Evolutionary conservation across 2,797 vertebrate genomes (phyloP), one percentile per base, ranked within the genome.

Genomic region (Vultur gryphus): DNA sequence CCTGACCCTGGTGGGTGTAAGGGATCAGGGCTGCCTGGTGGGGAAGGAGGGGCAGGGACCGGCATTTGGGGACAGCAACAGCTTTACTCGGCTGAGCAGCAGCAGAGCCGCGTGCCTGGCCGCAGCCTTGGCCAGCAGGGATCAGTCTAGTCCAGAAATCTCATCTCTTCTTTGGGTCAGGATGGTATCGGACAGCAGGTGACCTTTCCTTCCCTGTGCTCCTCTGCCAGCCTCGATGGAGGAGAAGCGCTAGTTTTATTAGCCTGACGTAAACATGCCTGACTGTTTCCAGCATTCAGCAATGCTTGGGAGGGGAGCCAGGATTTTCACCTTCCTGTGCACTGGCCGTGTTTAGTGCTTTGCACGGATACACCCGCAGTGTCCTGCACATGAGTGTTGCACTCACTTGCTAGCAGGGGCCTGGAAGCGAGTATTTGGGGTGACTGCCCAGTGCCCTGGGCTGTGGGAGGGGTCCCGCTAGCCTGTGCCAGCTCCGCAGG

Each of bases 51-150:
- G 28, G 4, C 21, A 37, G 18, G 48, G 39, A 29, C 5, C 19
- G 70, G 9, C 16, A 41, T 62, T 2, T 39, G 41, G 25, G 28
- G 26, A 46, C 23, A 52, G 1, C 43, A 55, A 8, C 21, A n/a
- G 23, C 13, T 64, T 67, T 25, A 13, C 37, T 75, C n/a, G 79
- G 58, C 29, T 20, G 21, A 75, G 46, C 25, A 46, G 39, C 57
- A 65, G 37, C 72, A 66, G 41, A 78, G 24, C 20, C 0, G 0
- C 0, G 0, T 7, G 13, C 35, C 19, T 2, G 0, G 41, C 58
- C 0, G 0, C 2, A 11, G 57, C 26, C 52, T 71, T 16, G 55
- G 48, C 57, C 26, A 31, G 17, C 24, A 35, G 65, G 17, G 64
- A 85, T 73, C n/a, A 65, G 16, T 17, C 55, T 28, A 31, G 51